Conservation (phyloP, 2,888 invertebrate genomes). For the Drosophila yooni region DNA sequence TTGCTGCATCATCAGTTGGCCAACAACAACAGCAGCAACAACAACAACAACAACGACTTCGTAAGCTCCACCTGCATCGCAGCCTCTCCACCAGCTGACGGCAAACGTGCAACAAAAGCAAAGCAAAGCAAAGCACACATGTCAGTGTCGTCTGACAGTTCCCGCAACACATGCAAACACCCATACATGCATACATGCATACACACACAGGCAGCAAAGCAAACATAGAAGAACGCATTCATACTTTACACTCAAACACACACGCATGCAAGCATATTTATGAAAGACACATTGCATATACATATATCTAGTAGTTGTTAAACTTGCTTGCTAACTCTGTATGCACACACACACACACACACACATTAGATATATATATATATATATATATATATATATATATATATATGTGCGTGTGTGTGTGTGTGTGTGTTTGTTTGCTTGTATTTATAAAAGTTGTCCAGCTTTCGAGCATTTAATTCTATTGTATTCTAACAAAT, state of each 20-base stretch:
- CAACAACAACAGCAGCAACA: slow-evolving; percentile 21
- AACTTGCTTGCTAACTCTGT: slow-evolving; percentile 63
- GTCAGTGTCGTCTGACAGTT: slow-evolving; percentile 41
- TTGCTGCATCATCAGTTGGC: slow-evolving; percentile 56
- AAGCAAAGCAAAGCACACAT: slow-evolving; percentile 29
- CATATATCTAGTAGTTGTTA: slow-evolving; percentile 51
- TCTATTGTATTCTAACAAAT: slow-evolving; percentile 58
- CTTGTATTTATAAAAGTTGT: slow-evolving; percentile 34
- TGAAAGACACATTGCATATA: slow-evolving; percentile 2
- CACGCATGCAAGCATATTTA: neutral
- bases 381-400: neutral
- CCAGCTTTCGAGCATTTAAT: slow-evolving; percentile 42
- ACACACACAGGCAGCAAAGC: slow-evolving; percentile 3
- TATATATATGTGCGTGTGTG: neutral
- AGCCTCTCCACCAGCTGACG: slow-evolving; percentile 47
- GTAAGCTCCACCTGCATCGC: slow-evolving; percentile 45
- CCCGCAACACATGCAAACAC: slow-evolving; percentile 36
- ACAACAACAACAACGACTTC: neutral
- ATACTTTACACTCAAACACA: slow-evolving; percentile 30
- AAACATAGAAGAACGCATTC: slow-evolving; percentile 52
- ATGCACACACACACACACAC: slow-evolving; percentile 1
- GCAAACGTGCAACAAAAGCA: slow-evolving; percentile 26
- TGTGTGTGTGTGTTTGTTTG: neutral
- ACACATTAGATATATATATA: neutral
- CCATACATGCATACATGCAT: neutral